Evolutionary conservation across 2,113 vertebrate genomes (phyloP).

Genomic region (Aegithalos caudatus): DNA sequence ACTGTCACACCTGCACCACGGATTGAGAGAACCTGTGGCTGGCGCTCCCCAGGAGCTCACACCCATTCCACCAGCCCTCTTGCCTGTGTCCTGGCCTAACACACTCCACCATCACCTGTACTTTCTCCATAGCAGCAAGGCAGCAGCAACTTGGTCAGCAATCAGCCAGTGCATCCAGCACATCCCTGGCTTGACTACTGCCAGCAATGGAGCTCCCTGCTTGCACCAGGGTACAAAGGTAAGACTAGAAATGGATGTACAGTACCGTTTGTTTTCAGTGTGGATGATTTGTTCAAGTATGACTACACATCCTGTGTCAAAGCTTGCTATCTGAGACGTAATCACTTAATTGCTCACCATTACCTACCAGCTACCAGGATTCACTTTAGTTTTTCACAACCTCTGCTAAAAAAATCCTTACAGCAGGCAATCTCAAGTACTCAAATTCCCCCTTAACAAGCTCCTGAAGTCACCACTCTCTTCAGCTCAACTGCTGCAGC

Average conservation of each 20-base stretch:
- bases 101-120: rapidly evolving
- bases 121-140: neutral
- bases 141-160: rapidly evolving
- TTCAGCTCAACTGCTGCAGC: neutral
- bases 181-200: neutral
- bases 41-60: neutral
- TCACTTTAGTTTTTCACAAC: neutral
- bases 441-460: neutral
- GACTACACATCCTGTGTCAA: neutral
- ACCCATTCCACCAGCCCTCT: neutral
- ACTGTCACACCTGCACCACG: rapidly evolving
- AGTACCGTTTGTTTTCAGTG: neutral
- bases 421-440: neutral
- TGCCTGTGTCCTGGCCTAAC: neutral
- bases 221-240: neutral
- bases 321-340: neutral
- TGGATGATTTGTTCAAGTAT: neutral
- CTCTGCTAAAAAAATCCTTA: neutral
- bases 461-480: neutral
- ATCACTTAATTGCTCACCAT: neutral
- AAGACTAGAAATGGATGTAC: neutral
- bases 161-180: neutral
- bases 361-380: neutral
- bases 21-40: neutral
- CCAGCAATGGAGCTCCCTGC: neutral